phyloP scores from a whole-genome alignment of 2,797 vertebrate genomes.

The Natrix natrix region DNA sequence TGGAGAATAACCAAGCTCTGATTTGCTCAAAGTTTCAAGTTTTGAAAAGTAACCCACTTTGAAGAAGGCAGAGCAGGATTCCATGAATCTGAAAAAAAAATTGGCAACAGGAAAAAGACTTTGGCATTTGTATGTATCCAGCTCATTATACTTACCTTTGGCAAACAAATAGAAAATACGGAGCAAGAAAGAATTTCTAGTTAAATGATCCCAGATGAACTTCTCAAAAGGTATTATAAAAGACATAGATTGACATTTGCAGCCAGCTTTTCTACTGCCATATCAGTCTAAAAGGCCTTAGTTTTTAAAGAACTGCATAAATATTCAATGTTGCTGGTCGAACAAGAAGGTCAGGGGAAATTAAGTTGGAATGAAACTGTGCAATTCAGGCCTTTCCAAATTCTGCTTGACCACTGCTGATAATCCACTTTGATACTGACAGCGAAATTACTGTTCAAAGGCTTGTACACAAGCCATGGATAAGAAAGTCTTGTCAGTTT shows the following conservation, averaged over 20 bases:
- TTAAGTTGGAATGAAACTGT: not conserved
- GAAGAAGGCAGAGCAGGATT: not conserved
- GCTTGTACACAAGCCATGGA: not conserved
- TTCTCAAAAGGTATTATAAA: not conserved
- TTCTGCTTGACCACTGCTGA: not conserved
- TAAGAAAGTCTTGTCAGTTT: not conserved
- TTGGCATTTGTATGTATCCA: constrained; percentile 42
- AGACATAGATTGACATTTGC: rapidly evolving
- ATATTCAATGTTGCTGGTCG: not conserved
- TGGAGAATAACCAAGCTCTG: constrained; percentile 32
- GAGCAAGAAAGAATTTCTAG: not conserved
- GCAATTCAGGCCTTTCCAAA: not conserved
- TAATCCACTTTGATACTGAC: not conserved
- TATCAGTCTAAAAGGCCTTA: not conserved
- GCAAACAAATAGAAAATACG: not conserved
- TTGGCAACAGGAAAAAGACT: constrained; percentile 46
- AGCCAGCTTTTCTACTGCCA: not conserved
- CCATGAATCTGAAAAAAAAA: not conserved
- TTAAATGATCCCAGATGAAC: constrained; percentile 37
- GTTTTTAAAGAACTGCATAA: not conserved
- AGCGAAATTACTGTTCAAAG: not conserved
- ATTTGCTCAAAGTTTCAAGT: constrained; percentile 18
- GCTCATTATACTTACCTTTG: constrained; percentile 1
- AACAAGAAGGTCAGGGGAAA: not conserved
- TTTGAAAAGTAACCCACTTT: not conserved